phyloP scores from a whole-genome alignment of 2,888 invertebrate genomes.

The Agrenia bidenticulata region DNA sequence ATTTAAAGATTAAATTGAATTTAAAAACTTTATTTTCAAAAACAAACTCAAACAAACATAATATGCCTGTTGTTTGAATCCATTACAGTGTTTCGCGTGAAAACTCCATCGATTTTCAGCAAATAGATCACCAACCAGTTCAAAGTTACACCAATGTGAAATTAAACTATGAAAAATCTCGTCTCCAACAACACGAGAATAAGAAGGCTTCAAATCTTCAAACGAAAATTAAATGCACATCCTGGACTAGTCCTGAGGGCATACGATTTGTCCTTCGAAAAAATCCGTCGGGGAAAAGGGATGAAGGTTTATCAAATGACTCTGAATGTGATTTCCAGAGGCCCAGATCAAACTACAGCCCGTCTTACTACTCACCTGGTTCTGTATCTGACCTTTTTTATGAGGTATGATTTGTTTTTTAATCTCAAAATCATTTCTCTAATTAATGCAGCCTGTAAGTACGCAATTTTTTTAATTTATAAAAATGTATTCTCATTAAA shows the following conservation, averaged over 20 bases:
- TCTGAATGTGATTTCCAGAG: not conserved
- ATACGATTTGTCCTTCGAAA: not conserved
- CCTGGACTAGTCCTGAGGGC: slow-evolving; percentile 14
- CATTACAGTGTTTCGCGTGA: too few relatives aligned
- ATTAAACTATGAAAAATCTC: not conserved
- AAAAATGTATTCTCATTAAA: too few relatives aligned
- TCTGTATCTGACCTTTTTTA: not conserved
- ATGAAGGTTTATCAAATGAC: too few relatives aligned
- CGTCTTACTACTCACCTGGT: slow-evolving; percentile 7
- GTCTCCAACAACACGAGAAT: not conserved
- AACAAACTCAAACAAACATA: too few relatives aligned
- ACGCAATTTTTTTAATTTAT: too few relatives aligned
- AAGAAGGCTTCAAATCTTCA: not conserved
- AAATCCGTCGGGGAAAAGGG: too few relatives aligned
- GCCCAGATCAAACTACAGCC: slow-evolving; percentile 5
- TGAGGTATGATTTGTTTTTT: too few relatives aligned
- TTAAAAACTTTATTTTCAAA: too few relatives aligned
- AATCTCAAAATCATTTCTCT: too few relatives aligned
- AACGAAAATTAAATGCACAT: not conserved
- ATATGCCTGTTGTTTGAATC: too few relatives aligned
- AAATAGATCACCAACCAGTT: not conserved
- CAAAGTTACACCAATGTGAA: not conserved
- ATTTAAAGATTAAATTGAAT: too few relatives aligned
- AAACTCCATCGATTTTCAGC: not conserved
- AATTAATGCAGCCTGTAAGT: too few relatives aligned